Percentiles rank a stretch among this genome's conserved stretches.
These are phyloP conservation scores for Apis cerana DNA, from an alignment of 1,140 invertebrate genomes.

Conservation along the genomic window DNA sequence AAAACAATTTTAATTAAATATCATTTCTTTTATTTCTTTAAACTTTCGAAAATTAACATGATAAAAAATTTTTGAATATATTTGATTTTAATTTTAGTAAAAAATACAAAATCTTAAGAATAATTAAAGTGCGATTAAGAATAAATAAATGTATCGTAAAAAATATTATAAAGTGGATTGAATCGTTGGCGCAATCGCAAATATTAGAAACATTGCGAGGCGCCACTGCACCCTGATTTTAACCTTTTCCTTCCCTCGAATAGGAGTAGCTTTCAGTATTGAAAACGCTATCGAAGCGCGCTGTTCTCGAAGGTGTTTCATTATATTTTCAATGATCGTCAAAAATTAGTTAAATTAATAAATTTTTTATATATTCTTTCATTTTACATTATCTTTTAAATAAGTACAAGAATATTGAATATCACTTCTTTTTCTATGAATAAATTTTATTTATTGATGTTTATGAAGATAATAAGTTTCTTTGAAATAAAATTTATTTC, in stretches of 20 bases:
- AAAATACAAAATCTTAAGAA: neutral
- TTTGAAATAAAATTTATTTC: neutral
- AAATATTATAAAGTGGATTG: neutral
- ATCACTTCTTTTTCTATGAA: neutral
- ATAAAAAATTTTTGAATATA: neutral
- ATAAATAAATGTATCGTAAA: neutral
- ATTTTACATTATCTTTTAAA: neutral
- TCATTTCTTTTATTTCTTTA: neutral
- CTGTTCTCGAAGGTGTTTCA: slow-evolving; percentile 6
- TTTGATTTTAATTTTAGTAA: neutral
- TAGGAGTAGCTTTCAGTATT: slow-evolving; percentile 55
- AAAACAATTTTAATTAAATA: neutral
- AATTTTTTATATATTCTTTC: neutral
- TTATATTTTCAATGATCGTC: neutral
- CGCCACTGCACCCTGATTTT: slow-evolving; percentile 52
- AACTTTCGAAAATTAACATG: neutral
- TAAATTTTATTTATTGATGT: no score
- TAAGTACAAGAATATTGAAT: neutral
- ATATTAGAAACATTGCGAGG: slow-evolving; percentile 46
- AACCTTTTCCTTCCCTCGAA: slow-evolving; percentile 42
- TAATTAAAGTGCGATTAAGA: neutral
- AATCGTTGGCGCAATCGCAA: slow-evolving; percentile 58
- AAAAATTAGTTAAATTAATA: no score
- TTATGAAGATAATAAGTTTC: neutral
- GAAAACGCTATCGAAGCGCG: slow-evolving; percentile 52